These are phyloP conservation scores for Siniperca obscura DNA, from an alignment of 2,797 vertebrate genomes.

Conservation along the genomic window DNA sequence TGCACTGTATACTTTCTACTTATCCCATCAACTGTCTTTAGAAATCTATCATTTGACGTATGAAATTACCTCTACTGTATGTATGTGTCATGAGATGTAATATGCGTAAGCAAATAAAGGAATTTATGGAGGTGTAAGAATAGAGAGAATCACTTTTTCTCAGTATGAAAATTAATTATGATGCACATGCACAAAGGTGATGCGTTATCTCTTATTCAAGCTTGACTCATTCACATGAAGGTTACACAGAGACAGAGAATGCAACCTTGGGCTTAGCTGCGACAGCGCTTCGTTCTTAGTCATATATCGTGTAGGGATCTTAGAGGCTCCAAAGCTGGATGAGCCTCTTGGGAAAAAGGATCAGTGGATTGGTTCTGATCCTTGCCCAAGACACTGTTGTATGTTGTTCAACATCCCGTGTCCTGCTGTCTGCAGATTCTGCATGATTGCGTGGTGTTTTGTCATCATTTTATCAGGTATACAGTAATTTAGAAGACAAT, in stretches of 20 bases:
- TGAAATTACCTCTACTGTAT: slow-evolving; percentile 69
- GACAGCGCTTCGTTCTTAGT: slow-evolving; percentile 61
- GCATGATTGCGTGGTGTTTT: neutral
- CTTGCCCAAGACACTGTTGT: slow-evolving; percentile 60
- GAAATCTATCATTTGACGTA: slow-evolving; percentile 62
- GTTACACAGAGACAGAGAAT: slow-evolving; percentile 50
- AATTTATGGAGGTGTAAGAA: slow-evolving; percentile 63
- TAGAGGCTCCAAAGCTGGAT: slow-evolving; percentile 85
- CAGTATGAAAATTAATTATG: neutral
- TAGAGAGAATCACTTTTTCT: slow-evolving; percentile 29
- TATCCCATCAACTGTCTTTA: slow-evolving; percentile 63
- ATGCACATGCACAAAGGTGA: neutral
- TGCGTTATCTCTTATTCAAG: slow-evolving; percentile 19
- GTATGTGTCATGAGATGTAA: slow-evolving; percentile 76
- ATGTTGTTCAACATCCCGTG: slow-evolving; percentile 30
- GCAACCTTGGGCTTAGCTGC: slow-evolving; percentile 58
- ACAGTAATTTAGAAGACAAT: neutral
- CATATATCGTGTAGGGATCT: slow-evolving; percentile 81
- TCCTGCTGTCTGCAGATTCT: slow-evolving; percentile 22
- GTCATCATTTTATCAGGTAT: neutral
- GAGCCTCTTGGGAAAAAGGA: slow-evolving; percentile 83
- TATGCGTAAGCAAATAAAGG: slow-evolving; percentile 82
- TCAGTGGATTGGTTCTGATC: slow-evolving; percentile 83
- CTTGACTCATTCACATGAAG: slow-evolving; percentile 21
- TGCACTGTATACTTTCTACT: slow-evolving; percentile 40